Conservation (phyloP, 1,140 invertebrate species). For the Hirudo medicinalis region DNA sequence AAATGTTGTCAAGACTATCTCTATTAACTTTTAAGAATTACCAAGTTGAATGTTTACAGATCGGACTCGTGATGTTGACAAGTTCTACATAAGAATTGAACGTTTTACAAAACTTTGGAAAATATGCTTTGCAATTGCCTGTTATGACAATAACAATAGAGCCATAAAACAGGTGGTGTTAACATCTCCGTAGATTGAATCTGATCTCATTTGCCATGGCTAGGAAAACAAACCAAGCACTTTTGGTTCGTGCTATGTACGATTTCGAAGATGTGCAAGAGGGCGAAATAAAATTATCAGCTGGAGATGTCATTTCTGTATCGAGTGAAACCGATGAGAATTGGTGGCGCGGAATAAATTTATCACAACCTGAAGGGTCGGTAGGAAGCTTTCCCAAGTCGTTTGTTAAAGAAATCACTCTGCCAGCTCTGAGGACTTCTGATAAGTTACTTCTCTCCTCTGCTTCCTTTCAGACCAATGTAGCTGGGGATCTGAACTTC, state of each 20-base stretch:
- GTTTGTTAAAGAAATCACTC: background rate
- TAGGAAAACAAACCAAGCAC: background rate
- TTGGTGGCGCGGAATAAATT: background rate
- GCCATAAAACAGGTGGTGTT: no score
- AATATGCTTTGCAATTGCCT: no score
- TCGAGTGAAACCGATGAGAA: background rate
- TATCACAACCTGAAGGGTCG: background rate
- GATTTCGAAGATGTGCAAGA: slow-evolving; percentile 7
- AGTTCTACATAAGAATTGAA: no score
- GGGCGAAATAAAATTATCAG: slow-evolving; percentile 6
- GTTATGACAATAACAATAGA: no score
- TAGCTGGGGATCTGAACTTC: slow-evolving; percentile 7
- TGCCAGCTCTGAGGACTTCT: background rate
- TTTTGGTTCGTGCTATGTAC: slow-evolving; percentile 1
- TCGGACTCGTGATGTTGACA: no score
- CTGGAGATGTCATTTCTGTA: background rate
- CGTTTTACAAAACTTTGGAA: no score
- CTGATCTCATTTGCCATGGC: no score
- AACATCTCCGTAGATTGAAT: no score
- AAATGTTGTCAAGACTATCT: no score
- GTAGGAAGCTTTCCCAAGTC: background rate
- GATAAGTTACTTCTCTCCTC: background rate
- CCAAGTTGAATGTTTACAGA: no score
- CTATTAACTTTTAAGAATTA: no score
- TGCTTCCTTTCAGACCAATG: background rate